A percentile compares a stretch with the other conserved stretches of the same genome.
phyloP scores from a whole-genome alignment of 1,140 invertebrate species.

The Drosophila funebris region DNA sequence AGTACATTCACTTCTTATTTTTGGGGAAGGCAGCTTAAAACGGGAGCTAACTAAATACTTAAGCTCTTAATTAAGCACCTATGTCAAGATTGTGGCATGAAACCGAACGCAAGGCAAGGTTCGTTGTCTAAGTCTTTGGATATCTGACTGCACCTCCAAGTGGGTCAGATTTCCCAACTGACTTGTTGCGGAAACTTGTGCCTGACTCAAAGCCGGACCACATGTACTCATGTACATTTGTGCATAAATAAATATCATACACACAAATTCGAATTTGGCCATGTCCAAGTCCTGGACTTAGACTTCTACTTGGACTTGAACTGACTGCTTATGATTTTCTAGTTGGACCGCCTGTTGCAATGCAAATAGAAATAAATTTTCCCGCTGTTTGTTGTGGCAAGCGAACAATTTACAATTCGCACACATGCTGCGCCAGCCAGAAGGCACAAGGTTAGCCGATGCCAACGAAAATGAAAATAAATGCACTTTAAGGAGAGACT shows the following conservation, averaged over 20 bases:
- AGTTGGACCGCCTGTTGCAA: constrained; percentile 20
- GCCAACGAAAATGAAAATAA: constrained; percentile 78
- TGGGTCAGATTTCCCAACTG: constrained; percentile 66
- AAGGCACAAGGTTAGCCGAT: constrained; percentile 36
- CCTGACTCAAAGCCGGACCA: constrained; percentile 20
- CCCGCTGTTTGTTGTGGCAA: constrained; percentile 75
- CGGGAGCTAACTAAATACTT: constrained; percentile 58
- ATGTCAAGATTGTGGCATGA: constrained; percentile 55
- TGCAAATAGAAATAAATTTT: constrained; percentile 72
- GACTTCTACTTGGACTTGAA: background rate
- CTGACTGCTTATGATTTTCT: constrained; percentile 55
- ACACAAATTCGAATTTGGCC: constrained; percentile 39
- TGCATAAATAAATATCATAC: constrained; percentile 72
- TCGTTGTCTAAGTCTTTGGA: constrained; percentile 68
- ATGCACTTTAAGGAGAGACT: constrained; percentile 68
- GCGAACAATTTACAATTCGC: constrained; percentile 75
- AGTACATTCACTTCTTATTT: constrained; percentile 41
- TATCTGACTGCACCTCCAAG: constrained; percentile 57
- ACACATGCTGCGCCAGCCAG: constrained; percentile 70
- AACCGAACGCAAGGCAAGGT: constrained; percentile 40
- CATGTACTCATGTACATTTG: constrained; percentile 17
- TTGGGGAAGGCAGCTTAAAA: constrained; percentile 11
- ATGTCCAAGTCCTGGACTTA: constrained; percentile 8
- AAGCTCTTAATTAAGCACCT: constrained; percentile 78
- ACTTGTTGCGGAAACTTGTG: constrained; percentile 42